Conservation (phyloP, 1,140 invertebrate species). For the Drosophila murphyi region DNA sequence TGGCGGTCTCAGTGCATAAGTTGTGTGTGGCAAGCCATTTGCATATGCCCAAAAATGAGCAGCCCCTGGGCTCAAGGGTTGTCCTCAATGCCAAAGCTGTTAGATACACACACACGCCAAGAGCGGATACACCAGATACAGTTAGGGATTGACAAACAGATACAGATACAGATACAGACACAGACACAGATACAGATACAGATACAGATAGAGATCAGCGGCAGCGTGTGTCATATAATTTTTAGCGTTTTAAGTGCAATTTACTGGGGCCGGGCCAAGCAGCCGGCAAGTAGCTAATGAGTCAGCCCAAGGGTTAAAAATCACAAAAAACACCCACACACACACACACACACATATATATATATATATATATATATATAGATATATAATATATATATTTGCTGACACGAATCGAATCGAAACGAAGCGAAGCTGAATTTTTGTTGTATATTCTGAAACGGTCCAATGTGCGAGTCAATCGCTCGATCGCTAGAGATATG, state of each 20-base stretch:
- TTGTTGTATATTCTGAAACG: constrained; percentile 14
- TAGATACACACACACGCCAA: constrained; percentile 38
- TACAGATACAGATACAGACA: constrained; percentile 15
- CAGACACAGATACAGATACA: constrained; percentile 38
- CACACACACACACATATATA: constrained; percentile 11
- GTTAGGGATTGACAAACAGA: background rate
- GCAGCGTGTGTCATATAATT: constrained; percentile 76
- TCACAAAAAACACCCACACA: constrained; percentile 39
- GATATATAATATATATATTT: background rate
- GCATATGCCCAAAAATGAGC: constrained; percentile 75
- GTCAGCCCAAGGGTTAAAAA: constrained; percentile 72
- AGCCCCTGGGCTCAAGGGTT: constrained; percentile 52
- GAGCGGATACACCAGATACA: background rate
- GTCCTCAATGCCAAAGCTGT: constrained; percentile 57
- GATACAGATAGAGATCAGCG: constrained; percentile 44
- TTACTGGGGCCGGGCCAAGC: constrained; percentile 27
- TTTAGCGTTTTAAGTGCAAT: constrained; percentile 80
- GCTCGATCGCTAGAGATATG: constrained; percentile 80
- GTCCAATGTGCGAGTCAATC: constrained; percentile 53
- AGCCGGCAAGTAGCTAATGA: constrained; percentile 60
- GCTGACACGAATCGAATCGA: constrained; percentile 33
- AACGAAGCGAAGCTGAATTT: constrained; percentile 30
- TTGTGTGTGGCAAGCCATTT: constrained; percentile 42
- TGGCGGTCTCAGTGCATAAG: constrained; percentile 46
- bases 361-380: background rate